Evolutionary conservation across 2,797 vertebrate species (phyloP).

Genomic region (Coendou prehensilis): DNA sequence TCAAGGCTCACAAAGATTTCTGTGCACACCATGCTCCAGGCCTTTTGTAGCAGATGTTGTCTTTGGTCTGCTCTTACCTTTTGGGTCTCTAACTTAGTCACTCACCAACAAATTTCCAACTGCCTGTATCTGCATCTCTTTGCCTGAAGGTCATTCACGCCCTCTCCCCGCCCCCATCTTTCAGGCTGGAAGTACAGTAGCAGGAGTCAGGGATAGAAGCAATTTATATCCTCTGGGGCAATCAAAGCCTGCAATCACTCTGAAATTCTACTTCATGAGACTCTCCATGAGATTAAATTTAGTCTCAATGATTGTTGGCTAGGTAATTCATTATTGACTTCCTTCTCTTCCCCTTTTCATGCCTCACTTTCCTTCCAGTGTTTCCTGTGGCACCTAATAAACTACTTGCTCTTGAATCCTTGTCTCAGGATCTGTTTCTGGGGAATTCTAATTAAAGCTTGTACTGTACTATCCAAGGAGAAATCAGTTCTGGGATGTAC

Average conservation of each 20-base stretch:
- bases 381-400: background rate
- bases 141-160: conserved; percentile 28
- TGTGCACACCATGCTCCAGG: background rate
- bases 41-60: background rate
- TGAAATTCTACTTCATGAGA: conserved; percentile 13
- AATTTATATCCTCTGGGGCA: background rate
- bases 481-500: background rate
- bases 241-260: background rate
- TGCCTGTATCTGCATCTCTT: background rate
- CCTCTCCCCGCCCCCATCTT: background rate
- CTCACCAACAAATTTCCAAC: background rate
- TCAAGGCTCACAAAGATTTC: background rate
- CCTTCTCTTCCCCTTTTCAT: background rate
- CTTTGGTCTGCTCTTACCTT: background rate
- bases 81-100: background rate
- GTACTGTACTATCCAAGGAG: background rate
- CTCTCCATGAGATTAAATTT: conserved; percentile 30
- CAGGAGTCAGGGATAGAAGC: background rate
- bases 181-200: background rate
- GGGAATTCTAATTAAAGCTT: conserved; percentile 30
- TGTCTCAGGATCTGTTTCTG: conserved; percentile 35
- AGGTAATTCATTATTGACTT: conserved; percentile 48
- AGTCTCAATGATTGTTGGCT: conserved; percentile 14
- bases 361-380: background rate
- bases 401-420: conserved; percentile 24